Percentiles rank a stretch among this genome's conserved stretches.
Evolutionary conservation across 2,113 vertebrate species (phyloP).

Genomic region (Oncorhynchus gorbuscha): DNA sequence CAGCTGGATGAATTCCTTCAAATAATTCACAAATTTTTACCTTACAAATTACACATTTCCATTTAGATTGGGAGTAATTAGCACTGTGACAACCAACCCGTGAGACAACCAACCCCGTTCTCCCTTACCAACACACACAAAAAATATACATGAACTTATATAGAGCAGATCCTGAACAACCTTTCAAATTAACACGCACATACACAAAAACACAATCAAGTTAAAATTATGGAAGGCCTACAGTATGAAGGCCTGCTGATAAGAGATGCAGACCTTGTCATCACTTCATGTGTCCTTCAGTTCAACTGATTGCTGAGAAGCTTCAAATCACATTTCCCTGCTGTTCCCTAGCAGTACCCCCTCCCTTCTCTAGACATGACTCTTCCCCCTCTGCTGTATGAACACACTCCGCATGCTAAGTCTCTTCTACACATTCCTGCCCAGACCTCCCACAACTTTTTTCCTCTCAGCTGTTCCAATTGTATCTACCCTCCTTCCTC

Average conservation of each 20-base stretch:
- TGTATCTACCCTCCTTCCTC: background rate
- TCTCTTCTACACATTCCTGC: background rate
- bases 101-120: too few species aligned
- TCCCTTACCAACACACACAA: background rate
- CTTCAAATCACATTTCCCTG: constrained; percentile 17
- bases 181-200: constrained; percentile 6
- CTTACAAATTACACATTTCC: too few species aligned
- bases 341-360: background rate
- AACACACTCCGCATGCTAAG: background rate
- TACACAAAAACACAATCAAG: constrained; percentile 14
- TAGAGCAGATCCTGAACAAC: background rate
- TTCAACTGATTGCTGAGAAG: background rate
- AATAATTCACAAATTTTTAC: too few species aligned
- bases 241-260: constrained; percentile 15
- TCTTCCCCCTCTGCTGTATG: background rate
- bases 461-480: background rate
- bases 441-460: constrained; percentile 21
- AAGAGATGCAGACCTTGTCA: constrained; percentile 6
- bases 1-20: too few species aligned
- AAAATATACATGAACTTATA: constrained; percentile 28
- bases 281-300: background rate
- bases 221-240: background rate
- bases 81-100: too few species aligned
- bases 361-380: background rate
- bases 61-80: too few species aligned